Conservation (phyloP, 1,140 invertebrate species). For the Spodoptera frugiperda region DNA sequence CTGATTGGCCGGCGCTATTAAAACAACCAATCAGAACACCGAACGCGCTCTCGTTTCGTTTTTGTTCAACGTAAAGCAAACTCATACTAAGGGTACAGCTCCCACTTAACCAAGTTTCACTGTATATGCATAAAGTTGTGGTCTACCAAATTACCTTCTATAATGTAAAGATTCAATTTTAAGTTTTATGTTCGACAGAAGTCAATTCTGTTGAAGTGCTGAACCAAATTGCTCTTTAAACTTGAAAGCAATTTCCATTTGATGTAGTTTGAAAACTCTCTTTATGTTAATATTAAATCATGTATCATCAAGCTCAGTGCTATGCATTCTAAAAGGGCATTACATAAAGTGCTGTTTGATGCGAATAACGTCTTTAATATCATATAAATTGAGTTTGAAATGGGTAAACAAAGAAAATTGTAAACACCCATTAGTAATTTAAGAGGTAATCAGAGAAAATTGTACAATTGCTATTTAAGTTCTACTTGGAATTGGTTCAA, state of each 20-base stretch:
- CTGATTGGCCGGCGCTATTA: too few relatives aligned
- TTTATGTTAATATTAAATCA: constrained; percentile 3
- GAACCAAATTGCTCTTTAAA: background rate
- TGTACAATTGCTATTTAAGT: constrained; percentile 13
- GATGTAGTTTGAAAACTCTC: background rate
- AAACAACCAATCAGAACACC: too few relatives aligned
- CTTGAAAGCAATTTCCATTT: constrained; percentile 2
- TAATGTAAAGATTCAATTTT: too few relatives aligned
- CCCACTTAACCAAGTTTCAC: too few relatives aligned
- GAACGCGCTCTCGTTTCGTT: too few relatives aligned
- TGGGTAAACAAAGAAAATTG: constrained; percentile 1
- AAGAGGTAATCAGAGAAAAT: constrained; percentile 9
- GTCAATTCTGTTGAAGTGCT: background rate
- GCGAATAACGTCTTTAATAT: constrained; percentile 1
- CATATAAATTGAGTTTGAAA: constrained; percentile 14
- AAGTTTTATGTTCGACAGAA: too few relatives aligned
- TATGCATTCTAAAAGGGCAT: constrained; percentile 9
- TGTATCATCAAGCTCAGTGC: constrained; percentile 8
- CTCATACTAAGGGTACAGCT: too few relatives aligned
- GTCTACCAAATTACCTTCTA: too few relatives aligned
- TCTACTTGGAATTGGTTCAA: constrained; percentile 25
- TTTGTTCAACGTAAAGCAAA: too few relatives aligned
- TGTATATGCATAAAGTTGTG: background rate
- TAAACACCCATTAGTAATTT: constrained; percentile 24
- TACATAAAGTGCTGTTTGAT: background rate